Base-by-base conservation (phyloP, 1,140 invertebrate genomes). In the Metaphire vulgaris region DNA sequence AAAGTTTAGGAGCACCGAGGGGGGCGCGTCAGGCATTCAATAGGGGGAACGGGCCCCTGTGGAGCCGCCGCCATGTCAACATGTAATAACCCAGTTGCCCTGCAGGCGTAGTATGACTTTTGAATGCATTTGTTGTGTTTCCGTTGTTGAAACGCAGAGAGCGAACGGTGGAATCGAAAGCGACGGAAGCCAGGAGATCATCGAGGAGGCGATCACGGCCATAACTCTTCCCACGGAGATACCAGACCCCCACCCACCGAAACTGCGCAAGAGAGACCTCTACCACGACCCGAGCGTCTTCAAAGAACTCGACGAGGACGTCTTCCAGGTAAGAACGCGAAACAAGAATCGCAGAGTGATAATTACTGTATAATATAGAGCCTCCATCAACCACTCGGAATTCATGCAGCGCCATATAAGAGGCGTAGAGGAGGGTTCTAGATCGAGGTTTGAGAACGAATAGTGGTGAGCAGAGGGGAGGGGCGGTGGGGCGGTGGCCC, bases 211-310 rank as follows among this genome's bases (percentile, higher is more conserved):
- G 26, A 2, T 33, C 32, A 56, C 74, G 1, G 74, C 34, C 33
- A 33, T 76, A 28, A 69, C 33, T 29, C 32, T 76, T 29, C 32
- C 81, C 32, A 72, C 91, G 32, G 89, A 92, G 66, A 93, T 96
- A 0, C 96, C 96, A 0, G 89, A 92, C 0, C 96, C 97, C 0
- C 89, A 92, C 34, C 95, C 96, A 0, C 95, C 97, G 0, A 90
- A 91, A 1, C 90, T 96, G 69, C 92, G 93, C 82, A 99, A 99
- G 88, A 92, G 92, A 83, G 94, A 98, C 81, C 92, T 99, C 74
- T 98, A 98, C 86, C 92, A 91, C 66, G 95, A 98, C 86, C 94
- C 94, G 0, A 88, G 90, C 15, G 93, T 98, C 84, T 99, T 99
- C 84, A 90, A 92, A 69, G 93, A 96, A 81, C 92, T 99, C 31